Evolutionary conservation across 2,888 invertebrate genomes (phyloP), one percentile per base, ranked within the genome.

Genomic region (Morpho helenor): DNA sequence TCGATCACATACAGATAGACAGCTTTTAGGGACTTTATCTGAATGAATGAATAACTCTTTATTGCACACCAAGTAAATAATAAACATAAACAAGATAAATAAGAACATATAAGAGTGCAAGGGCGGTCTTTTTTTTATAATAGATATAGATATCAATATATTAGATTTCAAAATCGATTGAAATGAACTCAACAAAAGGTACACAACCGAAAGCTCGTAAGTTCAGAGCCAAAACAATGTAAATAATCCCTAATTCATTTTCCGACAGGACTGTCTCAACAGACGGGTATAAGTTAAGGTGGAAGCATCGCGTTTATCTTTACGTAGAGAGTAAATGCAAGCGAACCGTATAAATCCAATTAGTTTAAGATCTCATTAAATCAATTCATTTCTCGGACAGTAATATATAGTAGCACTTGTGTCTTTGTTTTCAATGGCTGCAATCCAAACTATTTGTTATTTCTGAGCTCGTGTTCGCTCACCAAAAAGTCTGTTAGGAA

Each of bases 321-420:
- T 70, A 64, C 66, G 67, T 69, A 69, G 72, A 78, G 76, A 76
- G 76, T 75, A 77, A 82, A 83, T 76, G 76, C 77, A 79, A 80
- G 76, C 77, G 76, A 74, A 84, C 77, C 78, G 77, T 78, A 80
- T 77, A 80, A 80, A 82, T 87, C 80, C 80, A 87, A 87, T 88
- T 87, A 87, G 79, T 82, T 86, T 82, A 84, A 82, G 80, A 80
- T 82, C 79, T 80, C 80, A 80, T 82, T 88, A 86, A 87, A 87
- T 87, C 87, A 86, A 86, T 84, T 85, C 80, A 81, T 80, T 82
- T 74, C 78, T 74, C 68, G 71, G 84, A 84, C 87, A 84, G 83
- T 83, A 80, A 87, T 76, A 77, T 83, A 87, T 80, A 74, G 80
- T 70, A 70, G 73, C 72, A 70, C 74, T 72, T 74, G 73, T 67